phyloP scores from a whole-genome alignment of 2,888 invertebrate genomes.

The Osmoderma eremita region DNA sequence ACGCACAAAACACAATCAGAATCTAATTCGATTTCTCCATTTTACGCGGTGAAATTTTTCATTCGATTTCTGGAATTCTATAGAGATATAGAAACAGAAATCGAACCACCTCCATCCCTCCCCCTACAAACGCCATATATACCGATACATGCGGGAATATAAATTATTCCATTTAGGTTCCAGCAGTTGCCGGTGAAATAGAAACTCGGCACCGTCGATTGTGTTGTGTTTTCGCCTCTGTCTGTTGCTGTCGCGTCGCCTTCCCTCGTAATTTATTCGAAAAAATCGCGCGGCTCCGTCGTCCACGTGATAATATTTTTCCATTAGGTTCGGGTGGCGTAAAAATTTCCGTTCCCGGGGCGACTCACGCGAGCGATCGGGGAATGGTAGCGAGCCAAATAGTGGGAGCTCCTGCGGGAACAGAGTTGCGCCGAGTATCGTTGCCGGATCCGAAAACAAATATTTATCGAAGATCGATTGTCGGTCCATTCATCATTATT shows the following conservation, averaged over 20 bases:
- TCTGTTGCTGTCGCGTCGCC: constrained; percentile 12
- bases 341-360: constrained; percentile 7
- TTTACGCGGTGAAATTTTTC: too few relatives aligned
- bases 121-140: not conserved
- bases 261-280: constrained; percentile 23
- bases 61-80: not conserved
- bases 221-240: not conserved
- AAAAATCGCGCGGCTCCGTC: not conserved
- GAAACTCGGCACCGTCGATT: not conserved
- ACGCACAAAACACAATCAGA: too few relatives aligned
- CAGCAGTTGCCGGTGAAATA: not conserved
- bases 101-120: not conserved
- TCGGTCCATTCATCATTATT: constrained; percentile 36
- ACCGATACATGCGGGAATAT: constrained; percentile 21
- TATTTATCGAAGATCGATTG: constrained; percentile 37
- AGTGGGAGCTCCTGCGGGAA: not conserved
- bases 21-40: too few relatives aligned
- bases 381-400: not conserved
- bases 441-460: constrained; percentile 21
- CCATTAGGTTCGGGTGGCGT: constrained; percentile 11
- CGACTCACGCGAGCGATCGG: not conserved
- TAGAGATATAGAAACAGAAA: not conserved
- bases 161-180: constrained; percentile 24
- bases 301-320: constrained; percentile 25
- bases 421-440: not conserved